A percentile compares a stretch with the other conserved stretches of the same genome.
These are phyloP conservation scores for Barnardius zonarius DNA, from an alignment of 2,113 vertebrate genomes.

Conservation along the genomic window DNA sequence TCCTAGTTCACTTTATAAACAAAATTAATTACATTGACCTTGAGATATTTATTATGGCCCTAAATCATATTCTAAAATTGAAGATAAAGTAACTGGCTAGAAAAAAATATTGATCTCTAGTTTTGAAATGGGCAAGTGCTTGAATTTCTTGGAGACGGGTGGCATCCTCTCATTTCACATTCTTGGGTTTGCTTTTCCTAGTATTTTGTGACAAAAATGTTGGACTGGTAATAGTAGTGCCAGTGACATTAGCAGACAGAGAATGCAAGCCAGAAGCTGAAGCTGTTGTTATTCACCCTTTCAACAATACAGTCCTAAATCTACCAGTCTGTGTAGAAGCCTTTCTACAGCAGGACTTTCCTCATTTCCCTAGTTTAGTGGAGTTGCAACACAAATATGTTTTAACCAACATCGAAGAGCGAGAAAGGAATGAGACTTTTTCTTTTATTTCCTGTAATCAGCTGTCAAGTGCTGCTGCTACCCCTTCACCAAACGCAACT, in stretches of 20 bases:
- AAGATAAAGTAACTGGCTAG: not conserved
- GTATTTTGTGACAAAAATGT: not conserved
- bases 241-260: not conserved
- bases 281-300: not conserved
- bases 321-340: not conserved
- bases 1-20: not conserved
- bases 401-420: not conserved
- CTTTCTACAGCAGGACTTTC: not conserved
- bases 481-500: constrained; percentile 30
- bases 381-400: not conserved
- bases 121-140: not conserved
- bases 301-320: not conserved
- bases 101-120: not conserved
- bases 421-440: not conserved
- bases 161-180: not conserved
- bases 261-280: not conserved
- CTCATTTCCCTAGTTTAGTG: not conserved
- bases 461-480: constrained; percentile 36
- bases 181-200: not conserved
- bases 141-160: not conserved
- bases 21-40: not conserved
- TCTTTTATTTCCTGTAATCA: constrained; percentile 46
- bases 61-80: not conserved
- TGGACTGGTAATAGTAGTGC: not conserved
- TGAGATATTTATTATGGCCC: not conserved